Evolutionary conservation across 2,888 invertebrate species (phyloP).

Genomic region (Peribatodes rhomboidaria): DNA sequence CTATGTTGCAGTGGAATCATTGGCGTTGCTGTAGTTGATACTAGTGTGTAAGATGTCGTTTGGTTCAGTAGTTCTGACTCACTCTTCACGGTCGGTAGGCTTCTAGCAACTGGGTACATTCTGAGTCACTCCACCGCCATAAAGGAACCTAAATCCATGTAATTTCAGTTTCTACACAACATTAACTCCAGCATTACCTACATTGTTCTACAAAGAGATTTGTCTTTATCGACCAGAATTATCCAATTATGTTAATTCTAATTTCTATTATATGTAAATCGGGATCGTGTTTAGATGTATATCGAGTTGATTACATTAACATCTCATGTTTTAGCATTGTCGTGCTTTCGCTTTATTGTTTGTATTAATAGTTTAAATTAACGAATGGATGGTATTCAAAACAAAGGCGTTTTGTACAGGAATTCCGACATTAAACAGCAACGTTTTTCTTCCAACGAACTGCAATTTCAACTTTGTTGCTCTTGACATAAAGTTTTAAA

Average conservation of each 20-base stretch:
- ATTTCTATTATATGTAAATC: slow-evolving; percentile 64
- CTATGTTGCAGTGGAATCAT: no score
- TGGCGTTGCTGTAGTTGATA: no score
- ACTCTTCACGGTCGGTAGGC: slow-evolving; percentile 16
- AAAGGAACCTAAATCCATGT: slow-evolving; percentile 25
- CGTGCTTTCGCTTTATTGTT: slow-evolving; percentile 41
- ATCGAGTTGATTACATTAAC: slow-evolving; percentile 53
- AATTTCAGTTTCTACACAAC: slow-evolving; percentile 33
- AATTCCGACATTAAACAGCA: slow-evolving; percentile 47
- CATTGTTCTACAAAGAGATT: slow-evolving; percentile 45
- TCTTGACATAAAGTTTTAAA: slow-evolving; percentile 15
- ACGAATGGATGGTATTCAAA: slow-evolving; percentile 53
- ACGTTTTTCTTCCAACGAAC: neutral
- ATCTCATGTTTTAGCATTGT: slow-evolving; percentile 46
- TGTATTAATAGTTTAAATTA: slow-evolving; percentile 53
- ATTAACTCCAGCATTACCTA: slow-evolving; percentile 35
- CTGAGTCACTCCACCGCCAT: slow-evolving; percentile 19
- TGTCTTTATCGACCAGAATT: slow-evolving; percentile 55
- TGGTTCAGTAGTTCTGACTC: slow-evolving; percentile 17
- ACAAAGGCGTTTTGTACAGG: slow-evolving; percentile 54
- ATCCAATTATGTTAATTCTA: slow-evolving; percentile 57
- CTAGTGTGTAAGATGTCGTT: neutral
- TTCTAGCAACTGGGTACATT: neutral
- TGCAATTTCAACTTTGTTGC: slow-evolving; percentile 40
- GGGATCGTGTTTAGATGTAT: slow-evolving; percentile 48